Evolutionary conservation across 2,888 invertebrate genomes (phyloP).

Genomic region (Pyralis farinalis): DNA sequence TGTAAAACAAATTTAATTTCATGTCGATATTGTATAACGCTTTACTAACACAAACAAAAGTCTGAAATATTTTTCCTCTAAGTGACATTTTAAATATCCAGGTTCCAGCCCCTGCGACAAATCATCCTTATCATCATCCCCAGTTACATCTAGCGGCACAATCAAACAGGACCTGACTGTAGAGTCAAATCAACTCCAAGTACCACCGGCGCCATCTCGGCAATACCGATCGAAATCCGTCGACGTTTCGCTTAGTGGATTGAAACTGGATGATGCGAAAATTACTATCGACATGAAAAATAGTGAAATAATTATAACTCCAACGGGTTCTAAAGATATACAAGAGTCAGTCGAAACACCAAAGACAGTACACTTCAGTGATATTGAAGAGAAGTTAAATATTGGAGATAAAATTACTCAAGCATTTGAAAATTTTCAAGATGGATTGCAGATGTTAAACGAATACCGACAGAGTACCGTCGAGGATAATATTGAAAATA

Average conservation of each 20-base stretch:
- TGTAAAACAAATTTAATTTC: neutral
- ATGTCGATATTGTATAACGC: constrained; percentile 11
- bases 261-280: constrained; percentile 60
- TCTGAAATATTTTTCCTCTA: constrained; percentile 30
- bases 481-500: constrained; percentile 33
- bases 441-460: constrained; percentile 53
- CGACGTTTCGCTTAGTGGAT: constrained; percentile 66
- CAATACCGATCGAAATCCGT: constrained; percentile 80
- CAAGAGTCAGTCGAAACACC: constrained; percentile 27
- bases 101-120: constrained; percentile 71
- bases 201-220: constrained; percentile 56
- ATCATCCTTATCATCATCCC: constrained; percentile 64
- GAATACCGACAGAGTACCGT: constrained; percentile 35
- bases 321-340: constrained; percentile 53
- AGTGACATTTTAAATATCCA: constrained; percentile 41
- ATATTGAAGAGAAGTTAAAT: constrained; percentile 57
- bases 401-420: constrained; percentile 59
- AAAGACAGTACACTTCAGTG: constrained; percentile 41
- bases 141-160: constrained; percentile 51
- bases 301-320: constrained; percentile 68
- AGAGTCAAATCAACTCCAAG: constrained; percentile 58
- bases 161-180: constrained; percentile 46
- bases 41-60: neutral
- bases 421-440: constrained; percentile 62
- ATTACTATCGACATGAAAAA: constrained; percentile 64